Base-by-base conservation (phyloP, 2,888 invertebrate genomes). In the Calameuta idolon region DNA sequence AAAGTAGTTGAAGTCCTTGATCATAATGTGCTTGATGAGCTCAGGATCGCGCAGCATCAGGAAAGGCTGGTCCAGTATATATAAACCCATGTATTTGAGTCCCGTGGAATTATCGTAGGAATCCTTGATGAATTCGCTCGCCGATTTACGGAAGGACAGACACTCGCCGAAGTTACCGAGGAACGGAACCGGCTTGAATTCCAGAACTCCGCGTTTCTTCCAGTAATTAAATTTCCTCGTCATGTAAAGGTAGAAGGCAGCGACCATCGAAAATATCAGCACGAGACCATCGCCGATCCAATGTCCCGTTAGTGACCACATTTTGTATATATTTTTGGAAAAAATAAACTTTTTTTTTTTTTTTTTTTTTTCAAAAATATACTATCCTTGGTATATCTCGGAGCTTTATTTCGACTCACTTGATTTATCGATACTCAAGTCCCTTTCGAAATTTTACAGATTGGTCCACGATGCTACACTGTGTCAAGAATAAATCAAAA, bases 1-100 rank as follows among this genome's bases (percentile, higher is more conserved):
- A 81, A 93, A 93, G 15, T 87, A 88, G 80, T 91, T 89, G 73
- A 93, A 93, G 78, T 93, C 93, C 75, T 92, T 92, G 4, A 93
- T 89, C 33, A 93, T 77, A 1, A 93, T 81, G 0, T 90, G 87
- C 81, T 93, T 93, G 0, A 93, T 82, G 3, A 93, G 78, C n/a
- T 92, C 92, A 0, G 91, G 91, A 73, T 93, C 92, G 1, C 92
- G 90, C 15, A 92, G 81, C 4, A 93, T 33, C n/a, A 93, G 76
- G 0, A 85, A 89, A 0, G 93, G 93, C n/a, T 90, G 90, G 81
- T 93, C 90, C 31, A 93, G 86, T 1, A 92, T 78, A 40, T 87
- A 89, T 86, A 82, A 93, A 81, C 84, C 93, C 89, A 82, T 89
- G 87, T 69, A 92, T 82, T 73, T 92, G 84, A 80, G 85, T 82